phyloP scores from a whole-genome alignment of 2,113 vertebrate species.

The Hiodon alosoides region DNA sequence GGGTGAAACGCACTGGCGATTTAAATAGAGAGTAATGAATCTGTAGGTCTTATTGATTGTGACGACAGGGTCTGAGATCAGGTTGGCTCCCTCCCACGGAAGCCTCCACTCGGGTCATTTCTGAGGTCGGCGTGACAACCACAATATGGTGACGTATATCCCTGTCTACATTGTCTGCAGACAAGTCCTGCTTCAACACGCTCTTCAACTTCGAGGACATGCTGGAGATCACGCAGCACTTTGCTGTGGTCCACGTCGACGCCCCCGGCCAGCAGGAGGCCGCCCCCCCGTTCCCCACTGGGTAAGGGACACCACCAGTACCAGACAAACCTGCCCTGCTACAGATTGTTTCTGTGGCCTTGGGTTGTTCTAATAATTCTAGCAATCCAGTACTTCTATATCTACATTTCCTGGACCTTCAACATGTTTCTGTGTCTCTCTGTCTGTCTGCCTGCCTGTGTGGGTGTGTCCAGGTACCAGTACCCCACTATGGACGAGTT shows the following conservation, averaged over 20 bases:
- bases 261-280: slow-evolving; percentile 92
- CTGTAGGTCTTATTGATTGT: too few relatives aligned
- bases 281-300: slow-evolving; percentile 81
- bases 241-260: slow-evolving; percentile 90
- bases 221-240: slow-evolving; percentile 94
- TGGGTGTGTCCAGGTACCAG: slow-evolving; percentile 68
- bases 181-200: slow-evolving; percentile 97
- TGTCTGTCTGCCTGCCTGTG: not conserved
- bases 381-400: too few relatives aligned
- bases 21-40: too few relatives aligned
- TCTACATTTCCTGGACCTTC: not conserved
- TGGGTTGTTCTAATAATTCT: too few relatives aligned
- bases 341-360: too few relatives aligned
- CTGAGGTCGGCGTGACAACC: not conserved
- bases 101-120: too few relatives aligned
- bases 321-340: not conserved
- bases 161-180: slow-evolving; percentile 48
- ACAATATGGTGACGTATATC: not conserved
- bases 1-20: too few relatives aligned
- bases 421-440: slow-evolving; percentile 2
- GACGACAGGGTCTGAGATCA: too few relatives aligned
- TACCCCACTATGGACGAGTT: slow-evolving; percentile 93
- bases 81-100: too few relatives aligned
- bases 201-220: slow-evolving; percentile 98
- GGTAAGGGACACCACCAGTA: slow-evolving; percentile 60